Conservation (phyloP, 53 echinoderm and acorn worm genomes). For the Temnopleurus reevesii region DNA sequence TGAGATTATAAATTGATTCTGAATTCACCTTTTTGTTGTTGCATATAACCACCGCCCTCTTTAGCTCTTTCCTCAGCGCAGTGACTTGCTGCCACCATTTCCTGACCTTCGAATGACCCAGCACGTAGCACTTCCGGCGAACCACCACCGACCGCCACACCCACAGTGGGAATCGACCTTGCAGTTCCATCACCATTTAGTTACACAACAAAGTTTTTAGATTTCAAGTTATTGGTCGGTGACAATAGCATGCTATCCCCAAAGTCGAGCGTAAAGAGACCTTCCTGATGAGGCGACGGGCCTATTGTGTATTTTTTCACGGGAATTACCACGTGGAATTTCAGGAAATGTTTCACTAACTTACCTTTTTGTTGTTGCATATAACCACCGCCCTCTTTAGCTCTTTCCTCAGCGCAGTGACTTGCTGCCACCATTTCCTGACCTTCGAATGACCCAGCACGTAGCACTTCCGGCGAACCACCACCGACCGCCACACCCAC, state of each 20-base stretch:
- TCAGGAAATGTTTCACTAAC: background rate
- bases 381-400: background rate
- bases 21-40: conserved; percentile 25
- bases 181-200: conserved; percentile 48
- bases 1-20: no score
- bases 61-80: background rate
- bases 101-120: background rate
- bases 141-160: conserved; percentile 31
- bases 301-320: background rate
- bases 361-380: conserved; percentile 14
- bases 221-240: background rate
- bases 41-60: background rate
- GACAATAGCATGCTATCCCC: no score
- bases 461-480: background rate
- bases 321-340: background rate
- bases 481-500: conserved; percentile 42
- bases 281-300: background rate
- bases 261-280: no score
- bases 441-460: background rate
- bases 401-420: conserved; percentile 2
- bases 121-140: background rate
- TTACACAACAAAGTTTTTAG: no score
- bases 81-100: conserved; percentile 11
- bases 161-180: conserved; percentile 35
- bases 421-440: background rate